phyloP scores from a whole-genome alignment of 1,140 invertebrate genomes.

The Drosophila seguyi region DNA sequence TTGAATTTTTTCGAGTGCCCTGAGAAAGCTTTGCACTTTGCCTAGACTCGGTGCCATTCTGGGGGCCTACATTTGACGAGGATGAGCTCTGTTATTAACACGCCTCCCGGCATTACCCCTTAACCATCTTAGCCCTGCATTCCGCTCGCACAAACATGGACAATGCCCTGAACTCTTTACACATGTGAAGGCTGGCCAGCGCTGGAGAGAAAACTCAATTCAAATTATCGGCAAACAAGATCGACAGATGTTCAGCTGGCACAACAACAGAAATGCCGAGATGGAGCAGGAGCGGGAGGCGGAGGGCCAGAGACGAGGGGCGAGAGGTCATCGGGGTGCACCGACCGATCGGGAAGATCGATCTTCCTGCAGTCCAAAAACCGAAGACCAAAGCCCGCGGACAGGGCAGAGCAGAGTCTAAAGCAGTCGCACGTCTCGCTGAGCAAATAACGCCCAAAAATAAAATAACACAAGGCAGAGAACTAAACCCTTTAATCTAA shows the following conservation, averaged over 20 bases:
- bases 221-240: constrained; percentile 82
- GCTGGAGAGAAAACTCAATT: constrained; percentile 77
- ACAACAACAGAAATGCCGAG: constrained; percentile 50
- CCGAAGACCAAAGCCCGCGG: constrained; percentile 22
- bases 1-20: constrained; percentile 15
- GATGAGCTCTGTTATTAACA: constrained; percentile 66
- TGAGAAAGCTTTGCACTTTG: constrained; percentile 64
- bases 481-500: constrained; percentile 81
- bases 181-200: constrained; percentile 56
- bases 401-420: constrained; percentile 27
- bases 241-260: constrained; percentile 80
- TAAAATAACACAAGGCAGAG: constrained; percentile 59
- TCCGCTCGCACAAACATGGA: constrained; percentile 17
- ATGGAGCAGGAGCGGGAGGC: constrained; percentile 9
- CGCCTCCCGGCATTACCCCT: constrained; percentile 30
- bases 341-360: constrained; percentile 61
- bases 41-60: constrained; percentile 38
- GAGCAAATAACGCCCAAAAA: constrained; percentile 81
- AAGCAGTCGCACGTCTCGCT: constrained; percentile 79
- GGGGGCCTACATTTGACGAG: constrained; percentile 37
- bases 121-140: background rate
- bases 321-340: constrained; percentile 76
- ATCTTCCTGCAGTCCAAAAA: constrained; percentile 40
- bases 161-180: constrained; percentile 28
- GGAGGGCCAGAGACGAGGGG: background rate